These are phyloP conservation scores for Tachysurus vachellii DNA, from an alignment of 2,113 vertebrate species.

Conservation along the genomic window DNA sequence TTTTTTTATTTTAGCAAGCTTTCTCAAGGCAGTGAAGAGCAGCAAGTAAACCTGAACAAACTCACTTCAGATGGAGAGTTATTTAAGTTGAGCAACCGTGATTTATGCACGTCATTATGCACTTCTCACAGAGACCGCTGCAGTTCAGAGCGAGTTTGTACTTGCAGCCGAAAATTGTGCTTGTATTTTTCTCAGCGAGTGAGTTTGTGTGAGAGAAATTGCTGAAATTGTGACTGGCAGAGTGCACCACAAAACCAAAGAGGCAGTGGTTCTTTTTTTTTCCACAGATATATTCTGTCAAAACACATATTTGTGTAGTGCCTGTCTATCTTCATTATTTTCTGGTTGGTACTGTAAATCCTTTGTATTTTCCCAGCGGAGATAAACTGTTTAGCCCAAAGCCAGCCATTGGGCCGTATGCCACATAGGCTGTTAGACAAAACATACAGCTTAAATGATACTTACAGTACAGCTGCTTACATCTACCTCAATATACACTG, in stretches of 20 bases:
- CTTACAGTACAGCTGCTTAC: background rate
- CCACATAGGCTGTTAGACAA: constrained; percentile 34
- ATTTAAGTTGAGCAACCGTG: constrained; percentile 55
- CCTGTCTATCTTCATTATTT: constrained; percentile 33
- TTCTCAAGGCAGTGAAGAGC: constrained; percentile 59
- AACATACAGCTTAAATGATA: constrained; percentile 32
- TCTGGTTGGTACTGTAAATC: constrained; percentile 12
- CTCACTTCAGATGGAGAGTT: constrained; percentile 26
- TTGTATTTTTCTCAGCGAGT: background rate
- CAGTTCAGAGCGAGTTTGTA: constrained; percentile 51
- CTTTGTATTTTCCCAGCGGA: constrained; percentile 10
- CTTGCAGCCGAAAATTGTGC: background rate
- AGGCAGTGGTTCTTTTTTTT: background rate
- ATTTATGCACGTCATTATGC: constrained; percentile 60
- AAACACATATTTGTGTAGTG: background rate
- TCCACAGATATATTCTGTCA: constrained; percentile 32
- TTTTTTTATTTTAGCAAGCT: constrained; percentile 48
- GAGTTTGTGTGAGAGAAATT: constrained; percentile 33
- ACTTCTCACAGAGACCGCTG: constrained; percentile 54
- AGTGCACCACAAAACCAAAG: constrained; percentile 21
- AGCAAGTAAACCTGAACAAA: constrained; percentile 58
- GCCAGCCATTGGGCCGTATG: constrained; percentile 5
- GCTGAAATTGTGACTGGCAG: constrained; percentile 43
- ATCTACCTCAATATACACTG: background rate
- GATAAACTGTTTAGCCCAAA: constrained; percentile 32